These are phyloP conservation scores for Sinocyclocheilus maitianheensis DNA, from an alignment of 2,113 vertebrate genomes.

Conservation along the genomic window DNA sequence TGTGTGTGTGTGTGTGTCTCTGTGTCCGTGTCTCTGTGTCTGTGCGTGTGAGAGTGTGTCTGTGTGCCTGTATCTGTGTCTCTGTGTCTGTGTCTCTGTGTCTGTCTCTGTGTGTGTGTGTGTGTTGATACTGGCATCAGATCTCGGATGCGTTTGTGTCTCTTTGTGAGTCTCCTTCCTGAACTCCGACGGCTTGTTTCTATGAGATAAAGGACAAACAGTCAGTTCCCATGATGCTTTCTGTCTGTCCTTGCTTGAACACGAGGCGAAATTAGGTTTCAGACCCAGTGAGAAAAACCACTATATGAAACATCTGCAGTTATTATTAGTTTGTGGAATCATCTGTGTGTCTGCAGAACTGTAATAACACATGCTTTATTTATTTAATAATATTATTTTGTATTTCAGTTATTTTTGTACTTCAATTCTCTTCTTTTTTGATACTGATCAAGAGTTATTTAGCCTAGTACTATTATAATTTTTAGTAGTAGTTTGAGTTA, in stretches of 20 bases:
- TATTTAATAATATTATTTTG: not conserved
- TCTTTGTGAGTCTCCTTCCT: conserved; percentile 11
- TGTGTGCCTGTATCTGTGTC: not conserved
- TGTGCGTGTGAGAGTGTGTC: not conserved
- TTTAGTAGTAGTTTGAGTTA: too few relatives aligned
- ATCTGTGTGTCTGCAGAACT: not conserved
- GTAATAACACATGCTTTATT: not conserved
- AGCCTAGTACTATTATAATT: too few relatives aligned
- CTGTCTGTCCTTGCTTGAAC: not conserved
- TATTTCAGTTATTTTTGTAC: not conserved
- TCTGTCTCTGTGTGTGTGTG: conserved; percentile 2
- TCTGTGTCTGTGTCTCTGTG: not conserved
- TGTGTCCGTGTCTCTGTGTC: not conserved
- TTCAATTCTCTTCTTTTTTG: not conserved
- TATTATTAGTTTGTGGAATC: not conserved
- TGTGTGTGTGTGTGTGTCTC: not conserved
- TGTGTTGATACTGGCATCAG: not conserved
- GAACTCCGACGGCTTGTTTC: not conserved
- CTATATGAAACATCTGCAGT: not conserved
- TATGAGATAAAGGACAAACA: not conserved
- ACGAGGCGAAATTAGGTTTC: not conserved
- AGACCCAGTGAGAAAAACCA: not conserved
- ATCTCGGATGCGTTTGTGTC: not conserved
- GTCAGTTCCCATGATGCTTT: not conserved
- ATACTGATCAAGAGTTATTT: not conserved